These are phyloP conservation scores for Nebria brevicollis DNA, from an alignment of 2,888 invertebrate species.

Conservation along the genomic window DNA sequence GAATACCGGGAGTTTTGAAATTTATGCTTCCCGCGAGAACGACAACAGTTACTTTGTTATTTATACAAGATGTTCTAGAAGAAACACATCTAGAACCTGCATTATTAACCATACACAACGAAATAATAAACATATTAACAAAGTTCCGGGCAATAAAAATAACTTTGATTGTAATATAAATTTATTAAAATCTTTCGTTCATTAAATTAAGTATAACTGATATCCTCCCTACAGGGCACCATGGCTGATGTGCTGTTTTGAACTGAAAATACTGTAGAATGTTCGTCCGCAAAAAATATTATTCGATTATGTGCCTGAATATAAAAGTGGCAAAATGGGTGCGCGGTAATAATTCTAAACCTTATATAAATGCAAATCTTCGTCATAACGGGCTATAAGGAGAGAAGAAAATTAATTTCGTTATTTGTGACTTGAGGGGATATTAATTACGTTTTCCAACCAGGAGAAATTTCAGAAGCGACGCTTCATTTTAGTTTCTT, in stretches of 20 bases:
- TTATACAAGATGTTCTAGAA: constrained; percentile 36
- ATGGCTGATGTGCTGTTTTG: neutral
- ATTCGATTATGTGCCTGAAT: constrained; percentile 42
- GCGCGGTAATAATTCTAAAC: constrained; percentile 39
- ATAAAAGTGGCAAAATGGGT: constrained; percentile 39
- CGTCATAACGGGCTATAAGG: constrained; percentile 35
- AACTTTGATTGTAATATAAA: too few relatives aligned
- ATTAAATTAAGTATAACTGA: neutral
- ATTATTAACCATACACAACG: neutral
- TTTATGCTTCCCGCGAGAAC: constrained; percentile 39
- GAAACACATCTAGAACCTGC: constrained; percentile 6
- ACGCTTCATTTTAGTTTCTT: constrained; percentile 40
- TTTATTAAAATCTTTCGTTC: neutral
- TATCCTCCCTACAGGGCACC: neutral
- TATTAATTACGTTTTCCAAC: constrained; percentile 39
- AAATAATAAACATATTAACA: neutral
- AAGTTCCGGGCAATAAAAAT: neutral
- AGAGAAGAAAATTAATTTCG: constrained; percentile 41
- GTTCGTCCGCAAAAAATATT: constrained; percentile 31
- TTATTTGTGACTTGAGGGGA: constrained; percentile 44
- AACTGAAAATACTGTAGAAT: neutral
- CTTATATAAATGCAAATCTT: constrained; percentile 46
- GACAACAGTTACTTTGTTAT: constrained; percentile 45
- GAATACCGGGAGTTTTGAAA: constrained; percentile 36
- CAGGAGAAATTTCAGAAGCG: constrained; percentile 26